Base-by-base conservation (phyloP, 2,888 invertebrate species). In the Rhingia campestris region DNA sequence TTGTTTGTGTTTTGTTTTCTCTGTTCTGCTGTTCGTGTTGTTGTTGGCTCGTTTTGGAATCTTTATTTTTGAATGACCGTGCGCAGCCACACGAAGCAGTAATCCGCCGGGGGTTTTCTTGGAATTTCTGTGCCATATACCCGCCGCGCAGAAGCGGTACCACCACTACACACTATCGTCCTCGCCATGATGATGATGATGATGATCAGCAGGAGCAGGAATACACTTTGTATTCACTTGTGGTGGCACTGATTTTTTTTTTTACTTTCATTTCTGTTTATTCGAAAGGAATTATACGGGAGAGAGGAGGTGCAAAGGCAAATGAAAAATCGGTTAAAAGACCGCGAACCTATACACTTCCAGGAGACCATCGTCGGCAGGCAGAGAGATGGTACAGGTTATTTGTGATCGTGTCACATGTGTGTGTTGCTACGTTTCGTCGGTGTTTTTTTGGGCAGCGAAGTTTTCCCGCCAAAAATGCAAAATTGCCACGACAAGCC, bases 71-170 rank as follows among this genome's bases (percentile, higher is more conserved):
- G 73, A 82, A 82, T 82, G 77, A 82, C 67, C 73, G 67, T 49
- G 77, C 67, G 73, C 81, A 72, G 66, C 77, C 64, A 61, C 51
- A 77, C 61, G 43, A 39, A 75, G 70, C 41, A 72, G 63, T 80
- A 84, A 84, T 79, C 84, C 66, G 80, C 70, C 84, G 80, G 84
- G 84, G 84, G 84, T 84, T 82, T 84, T 84, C 84, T 84, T 84
- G 84, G 84, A 84, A 84, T 84, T 84, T 80, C 66, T 80, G 84
- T 84, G 84, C 70, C 84, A 79, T 82, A 82, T 77, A 77, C 59
- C 58, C 70, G 37, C 32, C 32, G 35, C 30, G 63, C 61, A 61
- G 32, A 37, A 69, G 51, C 74, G 64, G 74, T 63, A 75, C 75
- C 76, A 72, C 54, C 49, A 76, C 61, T 54, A 43, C 66, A 73